phyloP scores from a whole-genome alignment of 2,888 invertebrate species.

The Tineola bisselliella region DNA sequence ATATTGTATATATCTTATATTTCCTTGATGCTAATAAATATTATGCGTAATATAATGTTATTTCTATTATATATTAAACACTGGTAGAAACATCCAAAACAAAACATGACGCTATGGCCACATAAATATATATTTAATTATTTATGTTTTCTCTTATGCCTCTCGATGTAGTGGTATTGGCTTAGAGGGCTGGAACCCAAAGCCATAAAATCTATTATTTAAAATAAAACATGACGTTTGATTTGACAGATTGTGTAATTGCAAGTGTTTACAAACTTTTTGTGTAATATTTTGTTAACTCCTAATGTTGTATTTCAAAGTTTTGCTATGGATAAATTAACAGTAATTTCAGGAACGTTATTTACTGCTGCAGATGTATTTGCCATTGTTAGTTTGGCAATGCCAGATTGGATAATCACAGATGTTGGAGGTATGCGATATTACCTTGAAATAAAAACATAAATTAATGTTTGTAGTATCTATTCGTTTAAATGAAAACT shows the following conservation, averaged over 20 bases:
- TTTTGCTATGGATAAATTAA: conserved; percentile 85
- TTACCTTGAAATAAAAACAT: background rate
- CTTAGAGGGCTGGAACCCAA: too few relatives aligned
- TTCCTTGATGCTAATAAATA: too few relatives aligned
- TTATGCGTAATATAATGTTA: too few relatives aligned
- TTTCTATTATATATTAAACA: too few relatives aligned
- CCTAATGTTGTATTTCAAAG: background rate
- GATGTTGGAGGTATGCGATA: conserved; percentile 81
- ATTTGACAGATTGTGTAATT: background rate
- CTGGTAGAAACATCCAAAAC: too few relatives aligned
- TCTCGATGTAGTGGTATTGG: too few relatives aligned
- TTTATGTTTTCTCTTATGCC: too few relatives aligned
- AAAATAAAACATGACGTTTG: too few relatives aligned
- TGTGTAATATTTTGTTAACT: background rate
- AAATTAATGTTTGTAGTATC: background rate
- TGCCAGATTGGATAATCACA: conserved; percentile 97
- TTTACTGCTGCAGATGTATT: conserved; percentile 94
- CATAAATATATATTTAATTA: too few relatives aligned
- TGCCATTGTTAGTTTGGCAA: conserved; percentile 90
- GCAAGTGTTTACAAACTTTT: background rate
- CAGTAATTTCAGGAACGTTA: conserved; percentile 88
- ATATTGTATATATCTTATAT: too few relatives aligned
- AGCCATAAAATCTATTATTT: too few relatives aligned
- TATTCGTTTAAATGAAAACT: background rate
- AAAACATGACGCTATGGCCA: too few relatives aligned